phyloP scores from a whole-genome alignment of 2,113 vertebrate species.

The Grammomys dolichurus region DNA sequence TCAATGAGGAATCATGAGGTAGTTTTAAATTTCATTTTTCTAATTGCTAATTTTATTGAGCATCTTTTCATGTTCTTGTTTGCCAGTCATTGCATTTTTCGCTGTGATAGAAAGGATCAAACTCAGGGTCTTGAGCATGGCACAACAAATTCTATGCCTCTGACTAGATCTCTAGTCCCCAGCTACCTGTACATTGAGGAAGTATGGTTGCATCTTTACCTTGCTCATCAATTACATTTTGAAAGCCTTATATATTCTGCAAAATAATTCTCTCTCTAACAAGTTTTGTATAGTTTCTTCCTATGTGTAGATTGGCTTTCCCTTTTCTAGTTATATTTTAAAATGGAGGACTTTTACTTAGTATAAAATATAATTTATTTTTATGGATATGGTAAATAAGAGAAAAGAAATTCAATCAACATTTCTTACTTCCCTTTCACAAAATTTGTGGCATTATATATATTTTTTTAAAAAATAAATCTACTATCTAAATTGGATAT shows the following conservation, averaged over 20 bases:
- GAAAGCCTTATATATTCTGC: background rate
- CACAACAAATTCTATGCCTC: background rate
- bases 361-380: background rate
- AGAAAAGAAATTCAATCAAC: background rate
- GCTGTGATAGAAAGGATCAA: background rate
- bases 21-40: background rate
- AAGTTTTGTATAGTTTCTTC: background rate
- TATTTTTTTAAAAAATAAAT: background rate
- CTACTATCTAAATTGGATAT: too few relatives aligned
- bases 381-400: background rate
- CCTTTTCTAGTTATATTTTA: background rate
- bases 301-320: background rate
- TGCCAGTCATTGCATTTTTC: background rate
- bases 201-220: background rate
- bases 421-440: background rate
- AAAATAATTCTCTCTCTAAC: background rate
- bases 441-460: background rate
- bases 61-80: background rate
- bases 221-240: background rate
- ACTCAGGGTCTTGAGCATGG: background rate
- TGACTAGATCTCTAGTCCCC: background rate
- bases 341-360: background rate
- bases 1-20: background rate
- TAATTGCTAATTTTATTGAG: background rate
- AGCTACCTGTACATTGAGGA: background rate